Conservation (phyloP, 2,113 vertebrate genomes). For the Sterrhoptilus dennistouni region DNA sequence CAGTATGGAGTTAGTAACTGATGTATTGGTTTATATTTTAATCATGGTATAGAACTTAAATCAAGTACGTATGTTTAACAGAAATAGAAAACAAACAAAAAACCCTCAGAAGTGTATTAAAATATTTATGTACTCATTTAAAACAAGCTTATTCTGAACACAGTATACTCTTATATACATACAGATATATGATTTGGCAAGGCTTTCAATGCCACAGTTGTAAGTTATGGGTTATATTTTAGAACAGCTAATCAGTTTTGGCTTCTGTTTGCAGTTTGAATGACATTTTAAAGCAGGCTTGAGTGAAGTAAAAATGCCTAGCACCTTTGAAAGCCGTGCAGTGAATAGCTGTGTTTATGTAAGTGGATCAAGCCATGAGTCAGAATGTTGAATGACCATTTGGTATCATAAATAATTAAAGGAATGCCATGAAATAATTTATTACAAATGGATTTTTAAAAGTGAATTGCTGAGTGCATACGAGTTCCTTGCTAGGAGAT, state of each 20-base stretch:
- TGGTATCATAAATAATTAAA: slow-evolving; percentile 38
- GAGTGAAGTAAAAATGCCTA: not conserved
- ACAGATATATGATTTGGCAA: not conserved
- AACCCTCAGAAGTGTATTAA: not conserved
- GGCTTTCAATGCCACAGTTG: not conserved
- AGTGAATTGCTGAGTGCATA: slow-evolving; percentile 31
- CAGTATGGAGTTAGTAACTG: not conserved
- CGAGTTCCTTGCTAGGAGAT: not conserved
- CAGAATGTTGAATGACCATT: slow-evolving; percentile 19
- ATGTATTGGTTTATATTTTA: not conserved
- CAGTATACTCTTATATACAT: not conserved
- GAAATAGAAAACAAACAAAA: not conserved
- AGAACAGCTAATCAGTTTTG: not conserved
- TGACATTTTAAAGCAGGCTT: not conserved
- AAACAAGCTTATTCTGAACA: not conserved
- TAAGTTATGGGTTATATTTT: not conserved
- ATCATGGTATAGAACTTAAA: not conserved
- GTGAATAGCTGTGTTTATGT: not conserved
- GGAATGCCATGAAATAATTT: slow-evolving; percentile 47
- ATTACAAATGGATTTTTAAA: slow-evolving; percentile 55
- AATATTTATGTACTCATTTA: not conserved
- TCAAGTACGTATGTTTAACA: not conserved
- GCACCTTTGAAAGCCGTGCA: not conserved
- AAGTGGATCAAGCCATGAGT: slow-evolving; percentile 21
- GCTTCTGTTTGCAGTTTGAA: not conserved